Evolutionary conservation across 2,888 invertebrate genomes (phyloP).

Genomic region (Caenorhabditis sp.): DNA sequence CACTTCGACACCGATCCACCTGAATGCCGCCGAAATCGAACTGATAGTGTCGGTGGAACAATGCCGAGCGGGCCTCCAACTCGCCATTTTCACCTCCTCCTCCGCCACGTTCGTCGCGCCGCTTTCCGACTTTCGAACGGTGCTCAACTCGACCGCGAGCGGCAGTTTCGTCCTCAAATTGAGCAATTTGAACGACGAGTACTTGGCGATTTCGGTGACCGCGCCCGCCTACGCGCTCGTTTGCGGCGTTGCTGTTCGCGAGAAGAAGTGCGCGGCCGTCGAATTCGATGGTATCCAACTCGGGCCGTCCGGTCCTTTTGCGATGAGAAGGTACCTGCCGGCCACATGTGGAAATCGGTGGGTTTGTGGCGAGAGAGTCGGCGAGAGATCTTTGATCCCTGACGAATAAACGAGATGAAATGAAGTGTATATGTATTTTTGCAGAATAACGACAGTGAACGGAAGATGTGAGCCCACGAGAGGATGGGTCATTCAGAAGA

Average conservation of each 20-base stretch:
- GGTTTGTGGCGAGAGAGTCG: no score
- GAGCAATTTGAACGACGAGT: conserved; percentile 25
- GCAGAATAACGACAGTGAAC: conserved; percentile 11
- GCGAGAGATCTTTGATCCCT: no score
- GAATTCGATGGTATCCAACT: conserved; percentile 28
- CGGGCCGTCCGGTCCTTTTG: conserved; percentile 4
- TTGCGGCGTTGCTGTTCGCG: conserved; percentile 23
- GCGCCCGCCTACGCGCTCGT: conserved; percentile 21
- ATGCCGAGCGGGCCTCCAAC: conserved; percentile 15
- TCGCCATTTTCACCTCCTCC: conserved; percentile 11
- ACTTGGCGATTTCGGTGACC: conserved; percentile 10
- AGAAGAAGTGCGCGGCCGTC: conserved; percentile 20
- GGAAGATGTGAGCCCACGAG: conserved; percentile 27
- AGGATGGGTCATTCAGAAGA: conserved; percentile 40
- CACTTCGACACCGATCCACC: conserved; percentile 16
- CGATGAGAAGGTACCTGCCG: conserved; percentile 22
- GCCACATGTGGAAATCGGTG: conserved; percentile 1
- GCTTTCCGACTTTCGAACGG: conserved; percentile 37
- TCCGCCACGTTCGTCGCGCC: conserved; percentile 14
- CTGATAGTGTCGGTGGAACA: no score
- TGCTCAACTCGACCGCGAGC: conserved; percentile 25
- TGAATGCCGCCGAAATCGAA: conserved; percentile 33
- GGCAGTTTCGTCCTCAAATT: conserved; percentile 44
- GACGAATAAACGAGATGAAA: no score
- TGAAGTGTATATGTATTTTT: no score